Conservation (phyloP, 2,113 vertebrate species). For the Zosterops japonicus region DNA sequence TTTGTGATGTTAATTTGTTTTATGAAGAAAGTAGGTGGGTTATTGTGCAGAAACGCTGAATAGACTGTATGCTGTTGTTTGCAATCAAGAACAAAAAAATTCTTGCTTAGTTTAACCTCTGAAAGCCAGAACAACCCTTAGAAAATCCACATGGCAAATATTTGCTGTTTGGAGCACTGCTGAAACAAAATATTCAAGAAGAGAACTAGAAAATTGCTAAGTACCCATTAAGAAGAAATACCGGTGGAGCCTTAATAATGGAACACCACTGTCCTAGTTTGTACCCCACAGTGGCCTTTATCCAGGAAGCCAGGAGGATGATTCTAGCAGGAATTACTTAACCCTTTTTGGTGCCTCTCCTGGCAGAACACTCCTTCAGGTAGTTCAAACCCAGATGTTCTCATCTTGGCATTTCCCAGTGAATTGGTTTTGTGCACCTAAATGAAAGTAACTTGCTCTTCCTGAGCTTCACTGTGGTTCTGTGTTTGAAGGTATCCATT, state of each 20-base stretch:
- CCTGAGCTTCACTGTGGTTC: not conserved
- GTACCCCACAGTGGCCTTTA: not conserved
- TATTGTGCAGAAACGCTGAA: not conserved
- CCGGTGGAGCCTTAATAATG: not conserved
- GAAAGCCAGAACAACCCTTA: not conserved
- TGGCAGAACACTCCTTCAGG: not conserved
- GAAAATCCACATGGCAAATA: not conserved
- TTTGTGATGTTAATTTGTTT: not conserved
- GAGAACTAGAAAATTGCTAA: not conserved
- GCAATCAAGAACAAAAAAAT: not conserved
- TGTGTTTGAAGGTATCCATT: not conserved
- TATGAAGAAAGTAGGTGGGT: not conserved
- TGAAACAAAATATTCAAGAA: not conserved
- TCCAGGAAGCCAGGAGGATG: not conserved
- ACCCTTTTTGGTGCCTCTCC: not conserved
- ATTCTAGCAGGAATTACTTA: not conserved
- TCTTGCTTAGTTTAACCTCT: not conserved
- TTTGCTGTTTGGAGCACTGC: not conserved
- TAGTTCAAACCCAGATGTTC: not conserved
- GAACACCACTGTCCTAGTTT: not conserved
- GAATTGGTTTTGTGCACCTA: not conserved
- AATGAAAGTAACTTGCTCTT: not conserved
- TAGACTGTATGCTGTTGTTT: not conserved
- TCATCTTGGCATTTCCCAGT: not conserved
- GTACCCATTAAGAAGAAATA: not conserved